Percentiles rank a stretch among this genome's conserved stretches.
These are phyloP conservation scores for Brachionus rotundiformis DNA, from an alignment of 1,140 invertebrate species.

Conservation along the genomic window DNA sequence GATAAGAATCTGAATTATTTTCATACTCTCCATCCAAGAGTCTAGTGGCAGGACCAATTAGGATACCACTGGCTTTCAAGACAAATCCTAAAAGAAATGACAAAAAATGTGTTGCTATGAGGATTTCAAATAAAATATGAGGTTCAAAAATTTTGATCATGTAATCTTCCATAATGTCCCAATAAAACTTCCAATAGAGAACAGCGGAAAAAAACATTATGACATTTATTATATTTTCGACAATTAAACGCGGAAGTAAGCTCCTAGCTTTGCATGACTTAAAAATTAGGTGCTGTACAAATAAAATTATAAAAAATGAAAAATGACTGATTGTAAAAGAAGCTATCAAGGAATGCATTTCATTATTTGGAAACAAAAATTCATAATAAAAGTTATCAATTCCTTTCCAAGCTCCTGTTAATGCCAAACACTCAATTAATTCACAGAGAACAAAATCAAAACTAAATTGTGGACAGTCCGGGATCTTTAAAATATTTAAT, in stretches of 20 bases:
- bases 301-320: neutral
- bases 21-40: constrained; percentile 8
- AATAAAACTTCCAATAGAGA: constrained; percentile 46
- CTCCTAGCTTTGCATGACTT: neutral
- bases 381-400: constrained; percentile 21
- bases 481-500: constrained; percentile 10
- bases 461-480: constrained; percentile 46
- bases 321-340: neutral
- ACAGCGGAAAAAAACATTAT: constrained; percentile 39
- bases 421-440: constrained; percentile 28
- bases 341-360: neutral
- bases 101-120: neutral
- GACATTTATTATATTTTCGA: constrained; percentile 26
- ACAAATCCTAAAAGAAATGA: neutral
- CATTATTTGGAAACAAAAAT: constrained; percentile 42
- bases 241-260: neutral
- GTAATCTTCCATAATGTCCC: constrained; percentile 26
- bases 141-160: neutral
- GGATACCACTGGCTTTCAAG: constrained; percentile 1
- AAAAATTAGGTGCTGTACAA: constrained; percentile 13
- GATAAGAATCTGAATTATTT: neutral
- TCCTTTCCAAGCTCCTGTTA: constrained; percentile 31
- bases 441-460: constrained; percentile 46
- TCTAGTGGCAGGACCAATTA: neutral
- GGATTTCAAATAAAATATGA: neutral